Base-by-base conservation (phyloP, 30 jellyfish, hydroid and myxozoan genomes). In the Cassiopea andromeda region DNA sequence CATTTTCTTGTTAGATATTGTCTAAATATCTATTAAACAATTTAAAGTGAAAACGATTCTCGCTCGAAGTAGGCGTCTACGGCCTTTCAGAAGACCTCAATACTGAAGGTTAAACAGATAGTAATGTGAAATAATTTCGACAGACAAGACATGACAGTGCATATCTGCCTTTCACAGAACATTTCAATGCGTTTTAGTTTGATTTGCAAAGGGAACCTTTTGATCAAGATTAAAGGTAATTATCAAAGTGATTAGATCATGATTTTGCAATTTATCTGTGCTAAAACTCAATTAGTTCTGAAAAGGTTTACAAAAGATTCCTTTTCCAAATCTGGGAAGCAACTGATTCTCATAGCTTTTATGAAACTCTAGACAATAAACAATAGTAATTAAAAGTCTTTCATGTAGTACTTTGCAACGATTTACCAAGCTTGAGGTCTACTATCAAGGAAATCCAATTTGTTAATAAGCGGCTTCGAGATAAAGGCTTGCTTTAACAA, bases 361-460 rank as follows among this genome's bases (percentile, higher is more conserved):
- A 4, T 4, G 38, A 16, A 64, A 64, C 15, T 64, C 73, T 8
- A 70, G 27, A 70, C 79, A 70, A 70, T 70, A 70, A 16, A 16
- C 47, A 4, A 70, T 43, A 14, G 79, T 70, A 70, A 70, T 70
- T 70, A 19, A 70, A 18, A 43, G 1, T 2, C 79, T 10, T 16
- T 16, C 2, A 14, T 38, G 49, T 17, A 18, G 15, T 4, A 70
- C 27, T 1, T 70, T 7, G 57, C 57, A 27, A 19, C 1, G 50
- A 2, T 70, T 70, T 70, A 64, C 1, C 1, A 16, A 15, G 79
- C 50, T 70, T 70, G 79, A 70, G 79, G 79, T 70, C 79, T 18
- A 16, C 2, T n/a, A 70, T 18, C 15, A 70, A 70, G 79, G 79
- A 70, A 70, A 70, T 70, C 79, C 79, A 27, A 70, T 70, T 70